phyloP scores from a whole-genome alignment of 2,113 vertebrate species.

The Pollimyrus isidori region DNA sequence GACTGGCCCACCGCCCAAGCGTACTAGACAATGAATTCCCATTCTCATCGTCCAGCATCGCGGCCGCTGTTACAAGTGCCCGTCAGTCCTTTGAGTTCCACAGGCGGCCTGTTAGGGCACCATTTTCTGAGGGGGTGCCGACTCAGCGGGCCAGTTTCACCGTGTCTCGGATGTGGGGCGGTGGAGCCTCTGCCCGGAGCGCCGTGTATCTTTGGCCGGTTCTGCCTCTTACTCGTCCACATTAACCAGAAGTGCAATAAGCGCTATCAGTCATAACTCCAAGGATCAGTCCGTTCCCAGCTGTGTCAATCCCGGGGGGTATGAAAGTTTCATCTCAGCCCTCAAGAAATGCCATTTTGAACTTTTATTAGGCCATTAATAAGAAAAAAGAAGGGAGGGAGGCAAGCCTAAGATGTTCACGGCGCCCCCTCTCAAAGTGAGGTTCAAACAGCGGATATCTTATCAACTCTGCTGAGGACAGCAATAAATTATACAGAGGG shows the following conservation, averaged over 20 bases:
- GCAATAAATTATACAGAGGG: constrained; percentile 21
- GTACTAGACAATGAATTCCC: not conserved
- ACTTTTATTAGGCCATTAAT: constrained; percentile 37
- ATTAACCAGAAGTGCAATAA: not conserved
- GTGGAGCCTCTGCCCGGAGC: not conserved
- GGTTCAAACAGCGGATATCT: constrained; percentile 28
- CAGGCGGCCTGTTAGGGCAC: not conserved
- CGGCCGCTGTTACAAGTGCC: not conserved
- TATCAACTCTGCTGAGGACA: constrained; percentile 24
- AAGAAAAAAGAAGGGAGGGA: constrained; percentile 19
- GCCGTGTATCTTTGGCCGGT: not conserved
- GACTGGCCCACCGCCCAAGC: not conserved
- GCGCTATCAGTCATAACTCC: not conserved
- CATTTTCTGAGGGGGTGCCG: not conserved
- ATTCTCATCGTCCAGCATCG: not conserved
- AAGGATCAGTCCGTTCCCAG: constrained; percentile 21
- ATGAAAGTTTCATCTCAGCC: constrained; percentile 25
- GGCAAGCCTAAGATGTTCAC: constrained; percentile 23
- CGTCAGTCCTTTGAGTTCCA: not conserved
- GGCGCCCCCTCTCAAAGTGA: constrained; percentile 23
- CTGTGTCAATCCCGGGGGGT: not conserved
- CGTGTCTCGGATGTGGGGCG: not conserved
- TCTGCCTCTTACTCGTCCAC: not conserved
- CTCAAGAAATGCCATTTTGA: constrained; percentile 31
- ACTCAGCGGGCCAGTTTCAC: not conserved